A percentile compares a stretch with the other conserved stretches of the same genome.
phyloP scores from a whole-genome alignment of 2,113 vertebrate species.

The Columba livia region DNA sequence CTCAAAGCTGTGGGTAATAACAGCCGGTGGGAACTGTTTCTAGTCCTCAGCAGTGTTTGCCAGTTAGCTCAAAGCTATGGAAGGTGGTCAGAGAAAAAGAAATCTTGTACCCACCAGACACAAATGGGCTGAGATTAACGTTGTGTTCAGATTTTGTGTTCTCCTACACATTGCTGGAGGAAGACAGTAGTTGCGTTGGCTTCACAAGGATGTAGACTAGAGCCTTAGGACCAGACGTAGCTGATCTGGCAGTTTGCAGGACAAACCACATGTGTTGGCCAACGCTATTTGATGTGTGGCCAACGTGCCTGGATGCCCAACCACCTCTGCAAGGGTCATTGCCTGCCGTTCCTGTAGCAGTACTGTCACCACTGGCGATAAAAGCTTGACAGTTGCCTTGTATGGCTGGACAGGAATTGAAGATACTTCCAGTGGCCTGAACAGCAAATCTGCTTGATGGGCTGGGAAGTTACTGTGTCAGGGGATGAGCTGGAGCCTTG shows the following conservation, averaged over 20 bases:
- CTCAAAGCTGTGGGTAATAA: background rate
- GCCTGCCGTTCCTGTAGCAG: background rate
- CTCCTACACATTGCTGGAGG: background rate
- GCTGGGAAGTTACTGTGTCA: background rate
- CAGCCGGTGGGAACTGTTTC: background rate
- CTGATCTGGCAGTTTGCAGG: background rate
- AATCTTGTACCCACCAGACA: background rate
- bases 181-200: background rate
- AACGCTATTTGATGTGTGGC: fast-evolving
- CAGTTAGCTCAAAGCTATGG: background rate
- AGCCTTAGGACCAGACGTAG: background rate
- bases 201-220: background rate
- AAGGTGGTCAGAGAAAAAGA: background rate
- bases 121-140: background rate
- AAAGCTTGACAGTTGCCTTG: background rate
- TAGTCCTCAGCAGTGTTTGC: background rate
- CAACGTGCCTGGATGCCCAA: background rate
- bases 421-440: background rate
- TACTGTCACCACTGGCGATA: background rate
- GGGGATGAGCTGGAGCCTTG: background rate
- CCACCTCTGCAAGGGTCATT: background rate
- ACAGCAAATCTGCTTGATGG: background rate
- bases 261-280: background rate
- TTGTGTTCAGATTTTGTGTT: background rate
- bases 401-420: background rate